Evolutionary conservation across 2,888 invertebrate species (phyloP), one percentile per base, ranked within the genome.

Genomic region (Limnephilus rhombicus): DNA sequence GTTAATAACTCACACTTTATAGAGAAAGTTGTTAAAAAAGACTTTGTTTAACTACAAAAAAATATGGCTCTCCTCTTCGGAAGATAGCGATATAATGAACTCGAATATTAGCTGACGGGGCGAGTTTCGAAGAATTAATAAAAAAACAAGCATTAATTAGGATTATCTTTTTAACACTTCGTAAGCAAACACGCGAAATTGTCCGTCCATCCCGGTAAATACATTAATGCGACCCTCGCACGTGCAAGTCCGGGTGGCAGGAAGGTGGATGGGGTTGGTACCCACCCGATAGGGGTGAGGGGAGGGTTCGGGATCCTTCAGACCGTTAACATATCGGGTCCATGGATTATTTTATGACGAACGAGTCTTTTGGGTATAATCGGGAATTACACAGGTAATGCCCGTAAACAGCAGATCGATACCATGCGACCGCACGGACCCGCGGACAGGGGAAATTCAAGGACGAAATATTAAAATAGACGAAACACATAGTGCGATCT

Each of bases 351-450:
- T 93, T 93, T 92, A 93, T 93, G 93, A 93, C 92, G 93, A 91
- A 93, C 93, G 93, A 93, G 93, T 91, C 93, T 92, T 93, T 93
- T 92, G 93, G 93, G 93, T 92, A 92, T 93, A 93, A 93, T 93
- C 93, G 93, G 92, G 93, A 85, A 93, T 93, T 93, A 93, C 92
- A 92, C 91, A 92, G 93, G 93, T 93, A 93, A 93, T 93, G 90
- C 92, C 93, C 91, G 85, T 80, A 91, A 92, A 92, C 90, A 91
- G 45, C 80, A 91, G 91, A 93, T 92, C 93, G 92, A 93, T 92
- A 92, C 53, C 53, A 68, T 90, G 88, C 53, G 53, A 49, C 29
- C 87, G 31, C 87, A 34, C 13, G 29, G 13, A 83, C 83, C 68
- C 24, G 53, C 89, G 90, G 90, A 86, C 89, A 91, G 89, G 45